Percentiles rank a stretch among this genome's conserved stretches.
Evolutionary conservation across 2,113 vertebrate species (phyloP).

Genomic region (Chionomys nivalis): DNA sequence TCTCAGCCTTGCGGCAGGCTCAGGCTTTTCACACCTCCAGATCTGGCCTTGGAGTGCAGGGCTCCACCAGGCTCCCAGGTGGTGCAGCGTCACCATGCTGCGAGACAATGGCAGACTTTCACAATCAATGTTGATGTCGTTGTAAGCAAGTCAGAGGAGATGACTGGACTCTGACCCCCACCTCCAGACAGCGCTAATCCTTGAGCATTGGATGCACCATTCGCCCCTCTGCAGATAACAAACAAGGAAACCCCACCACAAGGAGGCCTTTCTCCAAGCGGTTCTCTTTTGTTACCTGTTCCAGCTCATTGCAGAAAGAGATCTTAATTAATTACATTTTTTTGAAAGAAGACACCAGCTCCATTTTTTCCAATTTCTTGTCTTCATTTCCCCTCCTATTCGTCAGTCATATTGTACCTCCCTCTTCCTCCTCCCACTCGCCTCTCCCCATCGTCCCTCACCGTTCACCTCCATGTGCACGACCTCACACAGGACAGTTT

Average conservation of each 20-base stretch:
- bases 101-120: not conserved
- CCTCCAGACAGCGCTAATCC: not conserved
- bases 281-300: slow-evolving; percentile 65
- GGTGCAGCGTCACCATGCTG: not conserved
- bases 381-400: slow-evolving; percentile 50
- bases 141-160: not conserved
- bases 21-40: not conserved
- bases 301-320: slow-evolving; percentile 13
- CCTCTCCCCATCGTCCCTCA: too few relatives aligned
- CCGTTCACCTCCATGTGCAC: not conserved
- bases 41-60: not conserved
- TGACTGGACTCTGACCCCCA: not conserved
- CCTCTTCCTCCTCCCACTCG: not conserved
- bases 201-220: not conserved
- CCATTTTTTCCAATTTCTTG: slow-evolving; percentile 20
- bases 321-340: slow-evolving; percentile 55
- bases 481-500: not conserved
- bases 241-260: not conserved
- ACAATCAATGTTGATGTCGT: not conserved
- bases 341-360: slow-evolving; percentile 53
- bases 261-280: slow-evolving; percentile 31
- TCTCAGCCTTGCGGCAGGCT: not conserved
- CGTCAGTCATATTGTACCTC: not conserved
- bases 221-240: not conserved
- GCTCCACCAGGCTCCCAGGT: not conserved